Conservation (phyloP, 2,113 vertebrate genomes). For the Phrynocephalus versicolor region DNA sequence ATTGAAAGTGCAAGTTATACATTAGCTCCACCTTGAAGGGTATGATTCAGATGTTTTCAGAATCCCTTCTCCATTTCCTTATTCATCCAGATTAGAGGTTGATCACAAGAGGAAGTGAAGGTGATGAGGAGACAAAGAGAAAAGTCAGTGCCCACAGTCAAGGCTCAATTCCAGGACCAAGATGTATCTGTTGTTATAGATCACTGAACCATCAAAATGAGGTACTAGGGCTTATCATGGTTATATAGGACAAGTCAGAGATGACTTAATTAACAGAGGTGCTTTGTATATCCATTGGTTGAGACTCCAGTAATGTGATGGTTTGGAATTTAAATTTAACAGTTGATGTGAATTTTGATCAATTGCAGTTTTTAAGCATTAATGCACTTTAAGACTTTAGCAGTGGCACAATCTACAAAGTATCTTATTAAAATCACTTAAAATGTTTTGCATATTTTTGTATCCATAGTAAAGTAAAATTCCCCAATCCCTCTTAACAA, state of each 20-base stretch:
- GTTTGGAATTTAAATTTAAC: neutral
- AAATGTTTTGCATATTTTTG: neutral
- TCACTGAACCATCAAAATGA: no score
- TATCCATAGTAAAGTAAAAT: neutral
- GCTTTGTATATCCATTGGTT: no score
- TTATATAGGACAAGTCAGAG: no score
- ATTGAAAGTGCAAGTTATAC: neutral
- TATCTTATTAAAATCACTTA: neutral
- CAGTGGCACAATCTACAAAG: neutral
- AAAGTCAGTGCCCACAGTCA: neutral
- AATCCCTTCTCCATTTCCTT: neutral
- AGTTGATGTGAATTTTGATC: no score
- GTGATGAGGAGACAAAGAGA: neutral
- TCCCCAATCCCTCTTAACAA: no score
- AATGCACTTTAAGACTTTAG: neutral
- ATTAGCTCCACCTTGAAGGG: neutral
- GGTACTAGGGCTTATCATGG: no score
- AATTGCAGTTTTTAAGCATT: no score
- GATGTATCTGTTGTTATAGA: no score
- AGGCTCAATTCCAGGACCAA: neutral
- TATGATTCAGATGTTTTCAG: neutral
- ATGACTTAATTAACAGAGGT: no score
- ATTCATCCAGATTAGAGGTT: neutral
- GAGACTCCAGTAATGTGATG: neutral
- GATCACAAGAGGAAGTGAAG: neutral